Percentiles rank a stretch among this genome's conserved stretches.
phyloP scores from a whole-genome alignment of 2,113 vertebrate species.

The Tyrannus savana region DNA sequence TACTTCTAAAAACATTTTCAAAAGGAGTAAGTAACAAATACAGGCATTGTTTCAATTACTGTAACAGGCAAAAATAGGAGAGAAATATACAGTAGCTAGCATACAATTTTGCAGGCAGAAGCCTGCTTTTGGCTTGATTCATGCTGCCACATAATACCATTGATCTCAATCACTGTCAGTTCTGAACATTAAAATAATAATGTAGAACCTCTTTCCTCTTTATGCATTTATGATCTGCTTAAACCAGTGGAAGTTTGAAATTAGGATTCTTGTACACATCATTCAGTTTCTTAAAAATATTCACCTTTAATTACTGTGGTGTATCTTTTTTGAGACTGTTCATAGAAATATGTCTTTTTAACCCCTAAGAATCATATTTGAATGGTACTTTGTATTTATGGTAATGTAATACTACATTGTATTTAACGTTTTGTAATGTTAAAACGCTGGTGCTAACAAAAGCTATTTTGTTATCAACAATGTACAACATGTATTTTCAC shows the following conservation, averaged over 20 bases:
- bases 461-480: background rate
- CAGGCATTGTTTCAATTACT: conserved; percentile 16
- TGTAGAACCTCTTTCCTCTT: background rate
- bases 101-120: conserved; percentile 2
- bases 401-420: background rate
- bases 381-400: background rate
- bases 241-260: conserved; percentile 15
- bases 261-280: background rate
- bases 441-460: background rate
- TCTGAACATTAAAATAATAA: conserved; percentile 43
- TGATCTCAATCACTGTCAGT: conserved; percentile 60
- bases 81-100: background rate
- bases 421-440: background rate
- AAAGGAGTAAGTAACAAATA: background rate
- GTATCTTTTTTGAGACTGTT: background rate
- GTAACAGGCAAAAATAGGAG: background rate
- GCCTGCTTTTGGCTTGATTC: conserved; percentile 24
- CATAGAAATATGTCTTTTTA: background rate
- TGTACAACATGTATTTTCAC: background rate
- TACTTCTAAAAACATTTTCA: conserved; percentile 32
- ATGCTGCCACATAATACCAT: conserved; percentile 15
- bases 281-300: conserved; percentile 14
- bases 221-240: background rate
- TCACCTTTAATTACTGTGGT: background rate
- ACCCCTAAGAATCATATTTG: background rate